phyloP scores from a whole-genome alignment of 2,797 vertebrate genomes.

The Trematomus bernacchii region DNA sequence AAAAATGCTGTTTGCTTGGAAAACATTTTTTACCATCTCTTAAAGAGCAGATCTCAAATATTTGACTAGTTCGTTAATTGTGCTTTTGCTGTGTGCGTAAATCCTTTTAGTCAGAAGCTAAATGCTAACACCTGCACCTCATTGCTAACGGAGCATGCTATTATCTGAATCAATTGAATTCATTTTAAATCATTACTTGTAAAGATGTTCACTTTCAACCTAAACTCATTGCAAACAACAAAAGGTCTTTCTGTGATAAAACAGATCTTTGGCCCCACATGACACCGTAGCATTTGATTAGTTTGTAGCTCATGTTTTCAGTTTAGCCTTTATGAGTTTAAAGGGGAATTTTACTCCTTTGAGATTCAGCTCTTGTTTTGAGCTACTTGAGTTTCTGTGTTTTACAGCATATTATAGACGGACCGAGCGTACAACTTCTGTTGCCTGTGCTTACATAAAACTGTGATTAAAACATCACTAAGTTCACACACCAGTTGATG shows the following conservation, averaged over 20 bases:
- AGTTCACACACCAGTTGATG: conserved; percentile 57
- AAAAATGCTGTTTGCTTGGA: conserved; percentile 13
- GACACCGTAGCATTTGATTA: conserved; percentile 72
- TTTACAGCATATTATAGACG: conserved; percentile 49
- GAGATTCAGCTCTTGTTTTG: conserved; percentile 62
- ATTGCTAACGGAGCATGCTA: conserved; percentile 60
- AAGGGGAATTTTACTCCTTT: conserved; percentile 42
- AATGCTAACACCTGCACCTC: conserved; percentile 54
- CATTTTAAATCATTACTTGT: conserved; percentile 14
- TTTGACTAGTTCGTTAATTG: conserved; percentile 37
- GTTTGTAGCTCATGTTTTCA: conserved; percentile 62
- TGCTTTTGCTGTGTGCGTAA: conserved; percentile 53
- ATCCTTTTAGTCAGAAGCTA: conserved; percentile 42
- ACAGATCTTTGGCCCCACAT: conserved; percentile 31
- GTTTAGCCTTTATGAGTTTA: conserved; percentile 43
- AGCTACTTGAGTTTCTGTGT: conserved; percentile 53
- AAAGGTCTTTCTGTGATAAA: conserved; percentile 39
- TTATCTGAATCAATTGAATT: conserved; percentile 17
- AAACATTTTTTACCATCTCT: conserved; percentile 10
- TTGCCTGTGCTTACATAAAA: conserved; percentile 57
- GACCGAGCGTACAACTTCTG: conserved; percentile 45
- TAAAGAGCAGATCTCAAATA: conserved; percentile 27
- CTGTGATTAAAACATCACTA: conserved; percentile 62
- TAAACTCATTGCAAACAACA: conserved; percentile 36
- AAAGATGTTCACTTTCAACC: conserved; percentile 36